Base-by-base conservation (phyloP, 1,140 invertebrate species). In the Ceratitis capitata region DNA sequence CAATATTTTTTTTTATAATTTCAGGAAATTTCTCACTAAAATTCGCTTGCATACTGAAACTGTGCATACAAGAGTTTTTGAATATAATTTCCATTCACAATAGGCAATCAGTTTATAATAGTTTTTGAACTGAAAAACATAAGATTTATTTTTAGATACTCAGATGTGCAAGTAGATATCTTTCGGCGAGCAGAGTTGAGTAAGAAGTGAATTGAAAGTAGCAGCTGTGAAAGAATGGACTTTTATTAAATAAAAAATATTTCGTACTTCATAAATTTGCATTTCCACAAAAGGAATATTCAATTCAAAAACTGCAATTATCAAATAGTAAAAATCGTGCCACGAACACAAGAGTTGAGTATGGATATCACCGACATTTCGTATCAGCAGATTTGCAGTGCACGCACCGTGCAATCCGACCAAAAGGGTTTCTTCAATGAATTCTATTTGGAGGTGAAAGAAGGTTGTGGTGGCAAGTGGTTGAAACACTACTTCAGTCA, bases 361-460 rank as follows among this genome's bases (percentile, higher is more conserved):
- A 90, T 91, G 90, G 90, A 91, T 69, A 64, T 64, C 10, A 87
- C 87, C 51, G 90, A 91, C 61, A 84, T 85, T 23, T 87, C 85
- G 35, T 93, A 93, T 86, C 89, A 92, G 26, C 88, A 88, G 42
- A 89, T 94, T 53, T 95, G 94, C 87, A 94, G 93, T 82, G 91
- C 92, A 87, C 93, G 93, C 84, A 95, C 94, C 0, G 89, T 95
- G 23, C 94, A 94, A 86, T 94, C 94, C 9, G 92, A 94, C 42
- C 92, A 92, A 85, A 92, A 93, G 85, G 94, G 94, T 10, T 95
- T 95, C 88, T 95, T 95, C 86, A 89, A 92, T 51, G 92, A 93
- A 74, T 94, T 94, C 86, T 93, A 89, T 86, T 7, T 89, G 91
- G 85, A 91, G 74, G 89, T 90, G 86, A 84, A 93, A 87, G 69